A percentile compares a stretch with the other conserved stretches of the same genome.
phyloP scores from a whole-genome alignment of 2,797 vertebrate genomes.

The Sibirionetta formosa region DNA sequence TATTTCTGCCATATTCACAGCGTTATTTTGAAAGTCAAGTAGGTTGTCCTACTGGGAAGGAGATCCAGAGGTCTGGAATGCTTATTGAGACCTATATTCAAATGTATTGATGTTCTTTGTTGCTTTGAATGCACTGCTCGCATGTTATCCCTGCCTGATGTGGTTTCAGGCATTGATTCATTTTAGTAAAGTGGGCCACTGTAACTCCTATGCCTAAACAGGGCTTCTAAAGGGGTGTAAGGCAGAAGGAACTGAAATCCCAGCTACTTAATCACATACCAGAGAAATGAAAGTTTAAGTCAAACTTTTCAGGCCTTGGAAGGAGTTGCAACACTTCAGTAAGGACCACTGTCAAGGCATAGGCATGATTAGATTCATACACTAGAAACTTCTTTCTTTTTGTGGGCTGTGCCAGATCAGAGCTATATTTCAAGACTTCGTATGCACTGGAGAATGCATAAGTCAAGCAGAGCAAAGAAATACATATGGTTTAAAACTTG shows the following conservation, averaged over 20 bases:
- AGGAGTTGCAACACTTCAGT: not conserved
- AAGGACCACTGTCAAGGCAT: not conserved
- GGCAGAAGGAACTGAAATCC: slow-evolving; percentile 16
- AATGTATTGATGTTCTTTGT: not conserved
- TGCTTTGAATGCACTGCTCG: not conserved
- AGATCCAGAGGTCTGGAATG: not conserved
- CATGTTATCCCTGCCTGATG: not conserved
- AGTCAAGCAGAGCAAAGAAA: not conserved
- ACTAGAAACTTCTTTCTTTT: not conserved
- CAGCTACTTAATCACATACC: not conserved
- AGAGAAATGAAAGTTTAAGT: not conserved
- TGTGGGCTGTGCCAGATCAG: not conserved
- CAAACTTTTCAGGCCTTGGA: not conserved
- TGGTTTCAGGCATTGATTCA: not conserved
- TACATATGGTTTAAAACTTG: not conserved
- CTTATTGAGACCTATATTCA: not conserved
- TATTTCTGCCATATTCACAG: not conserved
- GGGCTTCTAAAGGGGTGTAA: not conserved
- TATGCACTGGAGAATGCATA: not conserved
- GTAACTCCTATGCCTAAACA: not conserved
- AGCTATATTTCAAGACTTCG: not conserved
- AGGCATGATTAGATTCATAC: not conserved
- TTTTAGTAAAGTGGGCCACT: not conserved
- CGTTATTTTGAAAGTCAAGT: not conserved
- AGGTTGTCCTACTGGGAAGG: not conserved